A percentile compares a stretch with the other conserved stretches of the same genome.
Evolutionary conservation across 1,140 invertebrate genomes (phyloP).

Genomic region (Tenebrio molitor): DNA sequence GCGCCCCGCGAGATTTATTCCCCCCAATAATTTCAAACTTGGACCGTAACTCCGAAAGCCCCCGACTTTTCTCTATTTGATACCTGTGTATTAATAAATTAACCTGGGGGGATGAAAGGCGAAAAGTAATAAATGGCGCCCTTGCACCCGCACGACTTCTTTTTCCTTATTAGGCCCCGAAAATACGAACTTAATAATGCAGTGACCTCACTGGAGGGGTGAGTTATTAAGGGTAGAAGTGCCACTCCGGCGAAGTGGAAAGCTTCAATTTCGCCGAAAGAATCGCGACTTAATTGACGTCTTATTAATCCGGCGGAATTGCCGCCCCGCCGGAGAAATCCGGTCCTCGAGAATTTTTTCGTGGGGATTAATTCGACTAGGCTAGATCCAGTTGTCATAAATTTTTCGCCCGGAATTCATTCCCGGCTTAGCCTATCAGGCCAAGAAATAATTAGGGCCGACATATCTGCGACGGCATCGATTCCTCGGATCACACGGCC

Average conservation of each 20-base stretch:
- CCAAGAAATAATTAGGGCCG: conserved; percentile 24
- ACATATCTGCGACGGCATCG: conserved; percentile 9
- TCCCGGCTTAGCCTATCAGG: conserved; percentile 12
- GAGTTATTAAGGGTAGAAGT: background rate
- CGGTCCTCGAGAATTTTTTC: background rate
- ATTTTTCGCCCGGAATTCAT: conserved; percentile 11
- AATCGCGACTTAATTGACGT: background rate
- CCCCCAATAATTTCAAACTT: conserved; percentile 19
- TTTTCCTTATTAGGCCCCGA: conserved; percentile 4
- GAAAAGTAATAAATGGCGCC: conserved; percentile 1
- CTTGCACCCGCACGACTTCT: background rate
- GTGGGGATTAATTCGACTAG: conserved; percentile 1
- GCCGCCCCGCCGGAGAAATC: too few relatives aligned
- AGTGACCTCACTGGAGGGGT: conserved; percentile 8
- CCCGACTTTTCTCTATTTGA: background rate
- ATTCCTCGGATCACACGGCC: conserved; percentile 21
- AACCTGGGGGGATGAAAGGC: background rate
- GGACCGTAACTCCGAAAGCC: background rate
- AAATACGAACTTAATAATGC: conserved; percentile 31
- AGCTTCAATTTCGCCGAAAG: conserved; percentile 2
- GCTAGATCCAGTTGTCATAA: too few relatives aligned
- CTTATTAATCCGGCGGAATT: conserved; percentile 3
- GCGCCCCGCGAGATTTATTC: background rate
- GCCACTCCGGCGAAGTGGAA: background rate
- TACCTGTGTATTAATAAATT: conserved; percentile 1